phyloP scores from a whole-genome alignment of 2,797 vertebrate species.

The Hyperoplus immaculatus region DNA sequence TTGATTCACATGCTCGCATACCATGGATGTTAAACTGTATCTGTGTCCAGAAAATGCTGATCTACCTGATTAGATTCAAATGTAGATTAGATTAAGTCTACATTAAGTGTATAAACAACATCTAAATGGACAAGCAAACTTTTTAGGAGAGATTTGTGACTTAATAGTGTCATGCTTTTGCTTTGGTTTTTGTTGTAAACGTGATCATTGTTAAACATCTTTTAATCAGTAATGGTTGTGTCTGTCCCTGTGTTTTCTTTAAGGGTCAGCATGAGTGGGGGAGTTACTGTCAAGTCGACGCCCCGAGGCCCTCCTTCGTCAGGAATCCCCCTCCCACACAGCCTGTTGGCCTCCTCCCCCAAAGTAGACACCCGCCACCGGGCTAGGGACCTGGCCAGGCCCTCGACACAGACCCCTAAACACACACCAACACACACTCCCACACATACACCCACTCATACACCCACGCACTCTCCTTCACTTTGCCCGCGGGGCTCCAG shows the following conservation, averaged over 20 bases:
- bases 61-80: conserved; percentile 21
- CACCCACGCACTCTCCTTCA: conserved; percentile 68
- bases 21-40: conserved; percentile 21
- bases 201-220: too few species aligned
- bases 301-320: conserved; percentile 83
- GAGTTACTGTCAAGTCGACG: conserved; percentile 84
- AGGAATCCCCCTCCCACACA: conserved; percentile 88
- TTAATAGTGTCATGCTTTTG: conserved; percentile 7
- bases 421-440: conserved; percentile 60
- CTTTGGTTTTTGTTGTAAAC: conserved; percentile 15
- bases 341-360: conserved; percentile 78
- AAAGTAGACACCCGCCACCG: conserved; percentile 71
- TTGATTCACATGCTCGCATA: conserved; percentile 49
- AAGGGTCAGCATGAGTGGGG: conserved; percentile 86
- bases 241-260: conserved; percentile 39
- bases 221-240: not conserved
- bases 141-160: conserved; percentile 5
- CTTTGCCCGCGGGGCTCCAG: conserved; percentile 58
- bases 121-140: conserved; percentile 18
- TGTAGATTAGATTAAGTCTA: conserved; percentile 16
- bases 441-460: conserved; percentile 51
- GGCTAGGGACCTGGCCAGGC: conserved; percentile 63
- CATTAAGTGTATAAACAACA: conserved; percentile 3
- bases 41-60: conserved; percentile 17
- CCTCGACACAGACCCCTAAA: conserved; percentile 60